phyloP scores from a whole-genome alignment of 2,797 vertebrate species.

The Pyrocephalus nanus region DNA sequence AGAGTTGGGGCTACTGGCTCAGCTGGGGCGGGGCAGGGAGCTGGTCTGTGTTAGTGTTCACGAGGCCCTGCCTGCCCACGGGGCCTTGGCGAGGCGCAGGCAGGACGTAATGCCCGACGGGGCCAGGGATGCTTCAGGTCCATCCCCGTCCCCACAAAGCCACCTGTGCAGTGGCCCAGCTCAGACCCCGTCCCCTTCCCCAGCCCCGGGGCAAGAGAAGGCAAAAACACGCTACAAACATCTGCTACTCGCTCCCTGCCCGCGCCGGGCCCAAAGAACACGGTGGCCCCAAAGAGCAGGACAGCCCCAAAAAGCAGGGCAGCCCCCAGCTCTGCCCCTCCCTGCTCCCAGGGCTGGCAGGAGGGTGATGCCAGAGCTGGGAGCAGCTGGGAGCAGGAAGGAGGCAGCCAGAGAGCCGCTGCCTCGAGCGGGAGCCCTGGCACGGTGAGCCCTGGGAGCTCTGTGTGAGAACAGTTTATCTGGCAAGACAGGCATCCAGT shows the following conservation, averaged over 20 bases:
- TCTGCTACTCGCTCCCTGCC: not conserved
- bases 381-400: not conserved
- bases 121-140: not conserved
- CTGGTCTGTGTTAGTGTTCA: conserved; percentile 54
- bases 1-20: conserved; percentile 48
- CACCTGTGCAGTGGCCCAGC: not conserved
- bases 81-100: not conserved
- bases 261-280: not conserved
- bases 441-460: not conserved
- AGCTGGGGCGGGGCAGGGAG: not conserved
- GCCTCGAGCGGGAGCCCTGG: not conserved
- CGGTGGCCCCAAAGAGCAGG: not conserved
- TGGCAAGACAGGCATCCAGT: conserved; percentile 82
- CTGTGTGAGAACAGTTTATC: conserved; percentile 73
- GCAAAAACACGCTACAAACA: conserved; percentile 28
- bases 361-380: not conserved
- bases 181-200: not conserved
- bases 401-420: not conserved
- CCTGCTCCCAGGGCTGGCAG: not conserved
- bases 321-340: not conserved
- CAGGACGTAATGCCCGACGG: conserved; percentile 5
- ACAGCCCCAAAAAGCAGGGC: not conserved
- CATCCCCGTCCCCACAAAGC: not conserved
- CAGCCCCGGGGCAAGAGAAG: conserved; percentile 33
- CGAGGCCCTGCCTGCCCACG: not conserved